Base-by-base conservation (phyloP, 2,888 invertebrate genomes). In the Tuta absoluta region DNA sequence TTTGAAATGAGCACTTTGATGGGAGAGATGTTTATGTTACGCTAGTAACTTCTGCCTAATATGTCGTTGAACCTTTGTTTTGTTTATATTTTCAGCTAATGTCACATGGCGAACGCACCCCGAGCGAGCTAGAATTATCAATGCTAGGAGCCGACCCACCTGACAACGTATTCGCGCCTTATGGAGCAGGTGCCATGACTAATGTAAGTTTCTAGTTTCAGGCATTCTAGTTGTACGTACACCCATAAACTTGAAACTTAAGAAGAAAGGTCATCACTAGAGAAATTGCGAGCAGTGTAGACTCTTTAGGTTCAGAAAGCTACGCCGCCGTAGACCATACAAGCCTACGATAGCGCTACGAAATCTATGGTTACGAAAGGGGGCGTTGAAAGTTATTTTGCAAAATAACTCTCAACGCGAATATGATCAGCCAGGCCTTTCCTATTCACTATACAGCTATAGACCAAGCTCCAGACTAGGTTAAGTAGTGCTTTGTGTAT, bases 41-140 rank as follows among this genome's bases (percentile, higher is more conserved):
- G n/a, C n/a, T n/a, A n/a, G n/a, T n/a, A n/a, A n/a, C n/a, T n/a
- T n/a, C n/a, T n/a, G n/a, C n/a, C n/a, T 4, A 28, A 28, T 28
- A 28, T 28, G 5, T 28, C 28, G 2, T 4, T 28, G 3, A 4
- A 28, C 10, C 1, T 5, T 33, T 8, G 4, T 33, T 33, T 33
- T 7, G 1, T 8, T 33, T 33, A 7, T 1, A 33, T 33, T 70
- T 78, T 5, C 78, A 95, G 94, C 75, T 95, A 28, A 95, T 93
- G 89, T 93, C 95, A 7, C 95, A 95, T 80, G 95, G 95, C 0
- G 95, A 95, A 75, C 91, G 95, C 61, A 94, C 95, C 58, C 95
- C 95, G 1, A 93, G 92, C 68, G 86, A 91, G 69, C 85, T 76
- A n/a, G 91, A 91, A 68, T 69, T 90, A 48, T 90, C 92, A 17